Evolutionary conservation across 2,888 invertebrate species (phyloP).

Genomic region (Oscheius myriophilus): DNA sequence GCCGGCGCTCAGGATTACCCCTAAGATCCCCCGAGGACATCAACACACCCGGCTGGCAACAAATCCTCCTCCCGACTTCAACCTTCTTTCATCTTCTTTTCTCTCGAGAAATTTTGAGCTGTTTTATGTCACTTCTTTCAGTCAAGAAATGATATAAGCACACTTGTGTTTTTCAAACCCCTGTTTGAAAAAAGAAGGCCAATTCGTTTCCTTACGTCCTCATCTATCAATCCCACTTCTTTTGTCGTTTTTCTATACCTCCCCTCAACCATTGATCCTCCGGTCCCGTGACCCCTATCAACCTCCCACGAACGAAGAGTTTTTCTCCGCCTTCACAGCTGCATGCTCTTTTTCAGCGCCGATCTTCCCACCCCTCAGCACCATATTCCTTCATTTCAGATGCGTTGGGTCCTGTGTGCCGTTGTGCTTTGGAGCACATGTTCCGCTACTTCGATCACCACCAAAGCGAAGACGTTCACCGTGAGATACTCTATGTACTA

Average conservation of each 20-base stretch:
- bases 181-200: too few species aligned
- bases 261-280: not conserved
- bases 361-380: not conserved
- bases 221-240: too few species aligned
- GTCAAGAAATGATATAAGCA: too few species aligned
- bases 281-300: not conserved
- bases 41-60: constrained; percentile 10
- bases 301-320: not conserved
- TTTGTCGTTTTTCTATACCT: not conserved
- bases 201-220: too few species aligned
- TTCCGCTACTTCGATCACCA: constrained; percentile 6
- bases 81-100: constrained; percentile 2
- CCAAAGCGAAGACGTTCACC: constrained; percentile 13
- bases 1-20: constrained; percentile 29
- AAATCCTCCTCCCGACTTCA: not conserved
- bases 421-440: not conserved
- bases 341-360: not conserved
- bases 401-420: constrained; percentile 12
- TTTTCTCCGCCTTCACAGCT: constrained; percentile 9
- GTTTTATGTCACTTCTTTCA: not conserved
- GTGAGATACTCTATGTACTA: not conserved
- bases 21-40: constrained; percentile 29
- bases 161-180: too few species aligned
- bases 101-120: not conserved
- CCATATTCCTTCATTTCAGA: constrained; percentile 12